Percentiles rank a stretch among this genome's conserved stretches.
phyloP scores from a whole-genome alignment of 1,140 invertebrate species.

The Cydia fagiglandana region DNA sequence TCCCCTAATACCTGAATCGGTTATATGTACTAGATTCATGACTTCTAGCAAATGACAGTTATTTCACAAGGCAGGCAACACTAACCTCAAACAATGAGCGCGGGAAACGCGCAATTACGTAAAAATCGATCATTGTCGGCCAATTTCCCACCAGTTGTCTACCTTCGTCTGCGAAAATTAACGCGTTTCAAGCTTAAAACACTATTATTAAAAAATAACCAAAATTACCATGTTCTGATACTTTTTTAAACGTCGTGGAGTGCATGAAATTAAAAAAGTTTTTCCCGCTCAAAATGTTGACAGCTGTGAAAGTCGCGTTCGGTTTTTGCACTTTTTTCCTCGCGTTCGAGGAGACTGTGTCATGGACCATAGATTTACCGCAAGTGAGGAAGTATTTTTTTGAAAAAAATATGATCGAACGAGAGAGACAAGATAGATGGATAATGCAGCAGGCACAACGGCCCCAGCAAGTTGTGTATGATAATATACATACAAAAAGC shows the following conservation, averaged over 20 bases:
- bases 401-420: slow-evolving; percentile 38
- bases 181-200: slow-evolving; percentile 15
- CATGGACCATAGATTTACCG: slow-evolving; percentile 62
- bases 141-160: slow-evolving; percentile 6
- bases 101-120: slow-evolving; percentile 19
- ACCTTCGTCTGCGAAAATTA: slow-evolving; percentile 1
- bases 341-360: slow-evolving; percentile 40
- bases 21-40: too few relatives aligned
- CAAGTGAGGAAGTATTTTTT: slow-evolving; percentile 53
- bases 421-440: slow-evolving; percentile 33
- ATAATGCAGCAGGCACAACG: slow-evolving; percentile 13
- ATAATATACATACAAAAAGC: slow-evolving; percentile 44
- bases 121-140: slow-evolving; percentile 29
- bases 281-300: slow-evolving; percentile 22
- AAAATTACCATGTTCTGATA: not conserved
- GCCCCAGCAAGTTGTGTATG: slow-evolving; percentile 31
- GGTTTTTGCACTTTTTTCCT: slow-evolving; percentile 9
- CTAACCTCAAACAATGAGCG: slow-evolving; percentile 15
- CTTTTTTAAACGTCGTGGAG: not conserved
- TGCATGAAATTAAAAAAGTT: not conserved
- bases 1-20: too few relatives aligned
- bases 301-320: slow-evolving; percentile 16
- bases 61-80: slow-evolving; percentile 3
- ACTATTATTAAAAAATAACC: slow-evolving; percentile 5
- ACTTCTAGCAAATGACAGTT: not conserved